These are phyloP conservation scores for Drosophila hamatofila DNA, from an alignment of 2,888 invertebrate species.

Conservation along the genomic window DNA sequence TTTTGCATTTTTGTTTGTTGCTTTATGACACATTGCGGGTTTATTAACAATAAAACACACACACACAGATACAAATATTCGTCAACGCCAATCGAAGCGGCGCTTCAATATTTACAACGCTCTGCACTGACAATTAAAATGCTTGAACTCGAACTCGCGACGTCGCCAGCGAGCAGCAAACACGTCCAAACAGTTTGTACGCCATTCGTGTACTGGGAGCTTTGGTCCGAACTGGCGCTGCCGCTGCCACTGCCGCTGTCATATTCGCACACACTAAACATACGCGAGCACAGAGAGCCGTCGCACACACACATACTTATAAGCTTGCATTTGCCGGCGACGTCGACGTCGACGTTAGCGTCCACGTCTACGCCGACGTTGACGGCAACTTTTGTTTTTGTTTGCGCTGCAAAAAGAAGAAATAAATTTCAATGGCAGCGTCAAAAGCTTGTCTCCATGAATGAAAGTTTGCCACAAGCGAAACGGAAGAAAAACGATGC, in stretches of 20 bases:
- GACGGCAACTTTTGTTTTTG: slow-evolving; percentile 69
- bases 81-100: slow-evolving; percentile 42
- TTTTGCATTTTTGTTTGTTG: slow-evolving; percentile 50
- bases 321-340: slow-evolving; percentile 72
- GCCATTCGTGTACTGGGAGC: slow-evolving; percentile 76
- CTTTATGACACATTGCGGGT: slow-evolving; percentile 30
- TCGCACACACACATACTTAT: slow-evolving; percentile 49
- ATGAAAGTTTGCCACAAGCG: slow-evolving; percentile 63
- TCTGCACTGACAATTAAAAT: slow-evolving; percentile 55
- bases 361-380: background rate
- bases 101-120: slow-evolving; percentile 57
- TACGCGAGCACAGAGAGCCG: slow-evolving; percentile 22
- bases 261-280: slow-evolving; percentile 39
- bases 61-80: slow-evolving; percentile 31
- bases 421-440: slow-evolving; percentile 74
- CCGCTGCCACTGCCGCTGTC: slow-evolving; percentile 48
- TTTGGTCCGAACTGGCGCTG: slow-evolving; percentile 55
- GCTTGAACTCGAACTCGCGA: slow-evolving; percentile 54
- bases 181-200: slow-evolving; percentile 77
- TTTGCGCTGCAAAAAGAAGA: slow-evolving; percentile 68
- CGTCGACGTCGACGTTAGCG: slow-evolving; percentile 24
- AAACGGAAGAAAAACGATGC: slow-evolving; percentile 62
- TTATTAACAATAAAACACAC: slow-evolving; percentile 29
- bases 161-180: slow-evolving; percentile 65
- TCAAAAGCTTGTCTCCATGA: slow-evolving; percentile 69